phyloP scores from a whole-genome alignment of 2,888 invertebrate species.

The Aleiodes leptofemur region DNA sequence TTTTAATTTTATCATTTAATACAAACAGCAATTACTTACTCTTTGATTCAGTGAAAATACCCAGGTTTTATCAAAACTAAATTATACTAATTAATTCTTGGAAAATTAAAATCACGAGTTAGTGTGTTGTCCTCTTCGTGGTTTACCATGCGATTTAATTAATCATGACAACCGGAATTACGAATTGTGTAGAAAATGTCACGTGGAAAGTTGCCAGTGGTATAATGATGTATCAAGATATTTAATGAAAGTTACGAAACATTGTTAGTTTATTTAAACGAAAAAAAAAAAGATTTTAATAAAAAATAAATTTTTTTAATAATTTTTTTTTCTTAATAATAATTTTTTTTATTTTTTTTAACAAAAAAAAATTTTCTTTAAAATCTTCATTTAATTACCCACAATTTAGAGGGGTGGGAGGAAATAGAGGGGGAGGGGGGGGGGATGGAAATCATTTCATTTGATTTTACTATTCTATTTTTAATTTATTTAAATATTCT shows the following conservation, averaged over 20 bases:
- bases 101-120: conserved; percentile 1
- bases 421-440: too few species aligned
- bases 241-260: conserved; percentile 22
- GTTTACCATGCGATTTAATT: conserved; percentile 6
- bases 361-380: too few species aligned
- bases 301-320: too few species aligned
- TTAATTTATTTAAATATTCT: too few species aligned
- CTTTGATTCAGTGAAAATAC: background rate
- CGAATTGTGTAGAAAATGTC: conserved; percentile 7
- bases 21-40: background rate
- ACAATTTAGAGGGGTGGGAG: too few species aligned
- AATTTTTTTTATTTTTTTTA: too few species aligned
- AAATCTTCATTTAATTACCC: too few species aligned
- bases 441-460: too few species aligned
- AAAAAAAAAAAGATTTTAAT: too few species aligned
- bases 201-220: conserved; percentile 15
- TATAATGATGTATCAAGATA: conserved; percentile 12
- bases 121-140: background rate
- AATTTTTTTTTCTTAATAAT: too few species aligned
- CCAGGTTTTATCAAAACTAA: background rate
- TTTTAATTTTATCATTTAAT: background rate
- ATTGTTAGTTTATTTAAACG: too few species aligned
- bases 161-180: conserved; percentile 9
- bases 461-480: too few species aligned
- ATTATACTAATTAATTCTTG: conserved; percentile 16